Base-by-base conservation (phyloP, 2,888 invertebrate genomes). In the Altica lythri region DNA sequence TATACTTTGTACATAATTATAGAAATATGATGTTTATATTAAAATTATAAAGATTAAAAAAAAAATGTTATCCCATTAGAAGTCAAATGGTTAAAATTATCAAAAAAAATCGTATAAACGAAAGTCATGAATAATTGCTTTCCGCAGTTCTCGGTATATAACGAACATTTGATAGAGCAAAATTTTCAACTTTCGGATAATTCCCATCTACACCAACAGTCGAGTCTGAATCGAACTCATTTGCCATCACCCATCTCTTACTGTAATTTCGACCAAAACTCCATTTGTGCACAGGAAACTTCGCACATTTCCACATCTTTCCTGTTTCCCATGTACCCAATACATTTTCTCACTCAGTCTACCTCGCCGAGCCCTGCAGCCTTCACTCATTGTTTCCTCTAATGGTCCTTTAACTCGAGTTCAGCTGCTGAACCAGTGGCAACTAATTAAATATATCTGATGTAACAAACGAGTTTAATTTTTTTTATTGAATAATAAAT, bases 221-320 rank as follows among this genome's bases (percentile, higher is more conserved):
- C n/a, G 2, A 34, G 2, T 34, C 16, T 34, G 34, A 34, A 34
- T 34, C 34, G 34, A 34, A 34, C 34, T 34, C 14, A 34, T 34
- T 34, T 34, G 34, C 34, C 34, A 34, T 34, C 34, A 16, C 34
- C 34, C 16, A 4, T 14, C 16, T 34, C 34, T 34, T 16, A 30
- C 9, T 43, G 29, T 40, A 42, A 49, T 49, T 49, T 40, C 13
- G 17, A 19, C 22, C 12, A 17, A 32, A 49, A 49, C 25, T 27
- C 40, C 49, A 49, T 49, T 29, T 27, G 38, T 40, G 27, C 32
- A 14, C 13, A 30, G 40, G 40, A 49, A 49, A 49, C 49, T 49
- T 49, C 49, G 49, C 40, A 40, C 49, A 49, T 49, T 49, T 40
- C 18, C 40, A 40, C 49, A 19, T 49, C 40, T 49, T 49, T 49